Percentiles rank a stretch among this genome's conserved stretches.
Evolutionary conservation across 1,140 invertebrate species (phyloP).

Genomic region (Drosophila rufa): DNA sequence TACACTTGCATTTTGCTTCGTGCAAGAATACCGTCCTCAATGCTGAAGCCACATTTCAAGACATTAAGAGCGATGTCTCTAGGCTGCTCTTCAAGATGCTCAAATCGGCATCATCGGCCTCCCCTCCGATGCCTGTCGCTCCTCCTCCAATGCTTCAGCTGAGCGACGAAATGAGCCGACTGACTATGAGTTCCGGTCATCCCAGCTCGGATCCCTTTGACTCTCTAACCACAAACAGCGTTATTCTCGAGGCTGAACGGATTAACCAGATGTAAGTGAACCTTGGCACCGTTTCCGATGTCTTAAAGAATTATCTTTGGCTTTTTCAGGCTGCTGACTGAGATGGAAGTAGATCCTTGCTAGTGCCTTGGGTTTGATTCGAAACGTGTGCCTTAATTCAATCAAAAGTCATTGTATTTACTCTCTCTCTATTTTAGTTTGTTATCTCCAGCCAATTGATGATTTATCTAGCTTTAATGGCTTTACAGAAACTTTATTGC

Average conservation of each 20-base stretch:
- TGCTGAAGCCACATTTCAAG: not conserved
- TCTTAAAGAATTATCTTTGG: not conserved
- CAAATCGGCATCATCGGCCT: constrained; percentile 4
- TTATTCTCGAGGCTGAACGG: constrained; percentile 38
- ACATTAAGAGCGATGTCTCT: constrained; percentile 17
- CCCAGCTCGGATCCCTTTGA: constrained; percentile 28
- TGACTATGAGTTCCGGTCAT: constrained; percentile 23
- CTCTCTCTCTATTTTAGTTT: constrained; percentile 13
- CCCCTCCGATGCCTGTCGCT: not conserved
- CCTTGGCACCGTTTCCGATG: not conserved
- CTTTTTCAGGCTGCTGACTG: constrained; percentile 42
- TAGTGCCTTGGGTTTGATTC: not conserved
- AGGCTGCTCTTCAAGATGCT: constrained; percentile 19
- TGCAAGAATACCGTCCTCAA: not conserved
- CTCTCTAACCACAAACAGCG: constrained; percentile 26
- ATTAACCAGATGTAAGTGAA: constrained; percentile 42
- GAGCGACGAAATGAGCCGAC: constrained; percentile 29
- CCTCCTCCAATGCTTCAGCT: constrained; percentile 23
- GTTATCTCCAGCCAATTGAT: constrained; percentile 2
- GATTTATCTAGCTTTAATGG: not conserved
- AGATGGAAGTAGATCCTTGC: constrained; percentile 34
- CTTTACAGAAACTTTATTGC: not conserved
- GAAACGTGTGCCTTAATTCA: not conserved
- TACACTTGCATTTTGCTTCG: constrained; percentile 9
- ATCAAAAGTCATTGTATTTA: not conserved